Evolutionary conservation across 2,797 vertebrate species (phyloP).

Genomic region (Zalophus californianus): DNA sequence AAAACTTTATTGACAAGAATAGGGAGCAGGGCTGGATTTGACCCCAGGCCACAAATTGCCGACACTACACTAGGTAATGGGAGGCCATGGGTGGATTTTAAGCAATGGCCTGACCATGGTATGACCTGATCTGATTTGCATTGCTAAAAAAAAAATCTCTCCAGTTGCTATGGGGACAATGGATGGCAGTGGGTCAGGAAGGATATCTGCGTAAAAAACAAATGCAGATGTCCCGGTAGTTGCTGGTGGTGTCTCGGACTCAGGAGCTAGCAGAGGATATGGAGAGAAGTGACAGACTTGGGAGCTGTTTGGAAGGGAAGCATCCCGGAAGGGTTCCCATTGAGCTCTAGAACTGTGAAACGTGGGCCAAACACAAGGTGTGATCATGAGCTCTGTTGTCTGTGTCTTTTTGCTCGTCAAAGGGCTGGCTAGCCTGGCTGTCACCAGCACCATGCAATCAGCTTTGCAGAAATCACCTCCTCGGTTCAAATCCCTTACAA

Average conservation of each 20-base stretch:
- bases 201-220: too few species aligned
- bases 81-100: background rate
- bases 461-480: conserved; percentile 79
- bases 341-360: background rate
- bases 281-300: too few species aligned
- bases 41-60: background rate
- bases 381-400: background rate
- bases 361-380: background rate
- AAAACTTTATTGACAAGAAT: conserved; percentile 28
- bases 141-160: background rate
- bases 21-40: background rate
- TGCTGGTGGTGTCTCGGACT: too few species aligned
- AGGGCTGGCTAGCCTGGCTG: background rate
- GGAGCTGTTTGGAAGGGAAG: background rate
- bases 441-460: background rate
- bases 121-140: background rate
- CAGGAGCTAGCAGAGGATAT: background rate
- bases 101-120: background rate
- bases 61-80: background rate
- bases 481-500: conserved; percentile 67
- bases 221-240: background rate
- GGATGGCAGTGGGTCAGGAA: background rate
- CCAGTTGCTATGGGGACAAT: background rate
- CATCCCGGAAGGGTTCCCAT: background rate
- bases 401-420: background rate